phyloP scores from a whole-genome alignment of 2,888 invertebrate species.

The Ceraclea dissimilis region DNA sequence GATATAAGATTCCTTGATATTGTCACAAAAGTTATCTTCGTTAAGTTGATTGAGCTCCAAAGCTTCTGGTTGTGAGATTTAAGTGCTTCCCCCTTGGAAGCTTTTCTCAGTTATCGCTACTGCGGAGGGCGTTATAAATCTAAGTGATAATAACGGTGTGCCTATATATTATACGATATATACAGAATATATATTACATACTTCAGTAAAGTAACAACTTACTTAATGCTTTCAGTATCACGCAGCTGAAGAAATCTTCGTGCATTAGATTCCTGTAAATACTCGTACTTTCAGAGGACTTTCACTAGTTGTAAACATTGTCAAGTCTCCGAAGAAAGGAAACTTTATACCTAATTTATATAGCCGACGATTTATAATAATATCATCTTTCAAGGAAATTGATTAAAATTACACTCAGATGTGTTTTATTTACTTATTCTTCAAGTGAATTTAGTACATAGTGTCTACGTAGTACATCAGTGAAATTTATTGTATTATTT shows the following conservation, averaged over 20 bases:
- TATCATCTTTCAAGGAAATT: too few relatives aligned
- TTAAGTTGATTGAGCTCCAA: constrained; percentile 24
- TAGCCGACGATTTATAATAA: too few relatives aligned
- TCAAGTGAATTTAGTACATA: too few relatives aligned
- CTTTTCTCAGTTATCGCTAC: constrained; percentile 23
- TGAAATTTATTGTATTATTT: too few relatives aligned
- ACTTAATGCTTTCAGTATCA: background rate
- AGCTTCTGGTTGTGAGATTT: constrained; percentile 23
- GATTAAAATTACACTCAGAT: too few relatives aligned
- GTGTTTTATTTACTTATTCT: too few relatives aligned
- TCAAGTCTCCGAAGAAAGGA: too few relatives aligned
- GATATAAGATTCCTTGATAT: constrained; percentile 23
- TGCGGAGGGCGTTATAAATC: constrained; percentile 22
- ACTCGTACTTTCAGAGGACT: too few relatives aligned
- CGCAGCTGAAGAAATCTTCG: background rate
- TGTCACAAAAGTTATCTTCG: constrained; percentile 26
- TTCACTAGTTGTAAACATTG: too few relatives aligned
- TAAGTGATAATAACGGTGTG: constrained; percentile 11
- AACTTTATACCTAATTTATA: too few relatives aligned
- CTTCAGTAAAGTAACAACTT: background rate
- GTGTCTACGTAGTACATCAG: too few relatives aligned
- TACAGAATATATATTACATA: background rate
- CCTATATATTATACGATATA: background rate
- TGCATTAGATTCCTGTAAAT: background rate
- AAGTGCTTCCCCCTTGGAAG: constrained; percentile 24